Percentiles rank a stretch among this genome's conserved stretches.
phyloP scores from a whole-genome alignment of 2,797 vertebrate species.

The Galago senegalensis region DNA sequence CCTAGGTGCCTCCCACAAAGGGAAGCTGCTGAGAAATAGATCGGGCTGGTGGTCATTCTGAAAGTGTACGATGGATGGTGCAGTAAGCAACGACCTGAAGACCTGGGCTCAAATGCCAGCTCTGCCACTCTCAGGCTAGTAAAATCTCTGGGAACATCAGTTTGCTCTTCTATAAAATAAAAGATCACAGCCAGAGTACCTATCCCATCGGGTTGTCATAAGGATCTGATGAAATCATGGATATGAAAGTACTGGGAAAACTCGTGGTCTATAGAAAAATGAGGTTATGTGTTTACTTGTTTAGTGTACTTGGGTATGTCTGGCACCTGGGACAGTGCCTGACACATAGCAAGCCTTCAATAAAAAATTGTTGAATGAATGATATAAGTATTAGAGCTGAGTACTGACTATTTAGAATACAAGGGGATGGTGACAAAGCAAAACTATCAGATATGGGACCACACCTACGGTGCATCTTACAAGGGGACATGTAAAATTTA shows the following conservation, averaged over 20 bases:
- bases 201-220: background rate
- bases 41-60: background rate
- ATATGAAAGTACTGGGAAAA: conserved; percentile 3
- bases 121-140: background rate
- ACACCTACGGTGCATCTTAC: no score
- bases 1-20: background rate
- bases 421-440: background rate
- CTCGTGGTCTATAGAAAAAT: background rate
- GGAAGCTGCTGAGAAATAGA: background rate
- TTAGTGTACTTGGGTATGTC: background rate
- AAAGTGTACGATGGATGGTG: background rate
- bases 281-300: background rate
- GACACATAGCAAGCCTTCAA: background rate
- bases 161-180: background rate
- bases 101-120: background rate
- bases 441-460: background rate
- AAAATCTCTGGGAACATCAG: background rate
- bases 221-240: background rate
- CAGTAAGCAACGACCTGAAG: background rate
- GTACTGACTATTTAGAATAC: background rate
- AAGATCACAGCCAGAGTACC: background rate
- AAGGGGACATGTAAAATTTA: no score
- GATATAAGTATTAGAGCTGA: background rate
- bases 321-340: background rate
- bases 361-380: background rate